Evolutionary conservation across 2,797 vertebrate genomes (phyloP).

Genomic region (Melanogrammus aeglefinus): DNA sequence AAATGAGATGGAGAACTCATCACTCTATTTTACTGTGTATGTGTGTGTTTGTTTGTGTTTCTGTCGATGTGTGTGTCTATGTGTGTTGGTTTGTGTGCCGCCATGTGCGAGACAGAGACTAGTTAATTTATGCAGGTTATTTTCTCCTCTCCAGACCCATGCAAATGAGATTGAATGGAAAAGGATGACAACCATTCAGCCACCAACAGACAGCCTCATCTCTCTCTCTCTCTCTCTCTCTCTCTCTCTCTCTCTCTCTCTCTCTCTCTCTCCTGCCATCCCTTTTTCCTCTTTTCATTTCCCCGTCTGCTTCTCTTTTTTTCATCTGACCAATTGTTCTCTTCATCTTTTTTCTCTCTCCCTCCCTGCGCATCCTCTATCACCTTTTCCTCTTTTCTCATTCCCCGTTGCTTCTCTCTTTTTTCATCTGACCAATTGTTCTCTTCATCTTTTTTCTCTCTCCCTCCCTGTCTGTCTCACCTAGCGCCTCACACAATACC

Average conservation of each 20-base stretch:
- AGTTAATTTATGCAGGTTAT: conserved; percentile 75
- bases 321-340: neutral
- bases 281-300: too few relatives aligned
- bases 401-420: conserved; percentile 1
- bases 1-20: conserved; percentile 68
- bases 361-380: conserved; percentile 10
- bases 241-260: neutral
- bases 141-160: conserved; percentile 73
- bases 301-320: conserved; percentile 5
- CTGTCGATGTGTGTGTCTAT: too few relatives aligned
- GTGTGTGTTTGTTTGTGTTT: neutral
- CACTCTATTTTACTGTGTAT: conserved; percentile 19
- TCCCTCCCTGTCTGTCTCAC: conserved; percentile 6
- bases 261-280: conserved; percentile 2
- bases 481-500: conserved; percentile 11
- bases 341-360: neutral
- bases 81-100: conserved; percentile 19
- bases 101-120: conserved; percentile 37
- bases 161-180: conserved; percentile 73
- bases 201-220: conserved; percentile 62
- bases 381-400: too few relatives aligned
- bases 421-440: neutral
- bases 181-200: conserved; percentile 71
- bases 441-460: neutral
- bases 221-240: conserved; percentile 30